Evolutionary conservation across 2,113 vertebrate genomes (phyloP).

Genomic region (Camelus bactrianus): DNA sequence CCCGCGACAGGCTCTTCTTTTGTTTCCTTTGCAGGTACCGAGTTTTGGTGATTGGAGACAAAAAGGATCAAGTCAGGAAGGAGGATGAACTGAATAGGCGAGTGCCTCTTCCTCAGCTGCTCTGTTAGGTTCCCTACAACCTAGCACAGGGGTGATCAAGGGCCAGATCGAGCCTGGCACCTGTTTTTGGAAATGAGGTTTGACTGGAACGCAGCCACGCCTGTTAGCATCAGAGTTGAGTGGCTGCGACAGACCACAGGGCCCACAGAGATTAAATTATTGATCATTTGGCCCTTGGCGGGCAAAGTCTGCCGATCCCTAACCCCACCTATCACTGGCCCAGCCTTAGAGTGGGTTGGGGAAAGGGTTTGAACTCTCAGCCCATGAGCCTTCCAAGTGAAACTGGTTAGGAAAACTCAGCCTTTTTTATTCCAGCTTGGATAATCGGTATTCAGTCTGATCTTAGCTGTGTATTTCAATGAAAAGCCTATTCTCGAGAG

Average conservation of each 20-base stretch:
- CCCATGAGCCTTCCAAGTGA: not conserved
- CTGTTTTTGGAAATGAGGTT: not conserved
- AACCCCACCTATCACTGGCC: not conserved
- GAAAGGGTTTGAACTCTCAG: not conserved
- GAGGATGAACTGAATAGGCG: slow-evolving; percentile 87
- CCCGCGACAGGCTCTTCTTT: not conserved
- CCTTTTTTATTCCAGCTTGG: not conserved
- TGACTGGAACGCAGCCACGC: not conserved
- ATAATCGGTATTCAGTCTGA: not conserved
- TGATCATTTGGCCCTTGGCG: not conserved
- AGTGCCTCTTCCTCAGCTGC: not conserved
- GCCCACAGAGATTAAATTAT: not conserved
- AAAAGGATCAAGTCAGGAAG: slow-evolving; percentile 75
- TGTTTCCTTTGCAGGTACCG: slow-evolving; percentile 88
- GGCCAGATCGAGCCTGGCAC: accelerated
- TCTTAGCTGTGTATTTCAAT: not conserved
- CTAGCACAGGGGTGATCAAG: accelerated
- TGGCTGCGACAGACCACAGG: accelerated
- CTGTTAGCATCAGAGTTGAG: not conserved
- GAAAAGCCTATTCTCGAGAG: not conserved
- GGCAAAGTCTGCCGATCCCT: not conserved
- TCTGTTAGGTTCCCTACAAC: not conserved
- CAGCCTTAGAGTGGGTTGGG: too few species aligned
- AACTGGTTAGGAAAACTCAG: not conserved
- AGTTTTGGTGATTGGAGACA: slow-evolving; percentile 91